These are phyloP conservation scores for Sphaerophoria rueppellii DNA, from an alignment of 2,888 invertebrate species.

Conservation along the genomic window DNA sequence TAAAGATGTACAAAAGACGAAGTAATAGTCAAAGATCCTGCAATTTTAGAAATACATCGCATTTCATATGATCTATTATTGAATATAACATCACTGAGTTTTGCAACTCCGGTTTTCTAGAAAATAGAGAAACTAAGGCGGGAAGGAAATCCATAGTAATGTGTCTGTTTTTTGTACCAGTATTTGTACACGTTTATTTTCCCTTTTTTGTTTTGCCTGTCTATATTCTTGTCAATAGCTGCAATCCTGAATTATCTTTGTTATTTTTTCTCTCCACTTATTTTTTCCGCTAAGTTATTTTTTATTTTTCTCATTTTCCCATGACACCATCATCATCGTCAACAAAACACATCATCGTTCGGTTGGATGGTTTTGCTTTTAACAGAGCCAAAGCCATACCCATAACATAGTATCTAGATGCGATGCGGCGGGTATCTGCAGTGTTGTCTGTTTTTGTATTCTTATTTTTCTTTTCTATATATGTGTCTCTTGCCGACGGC, in stretches of 20 bases:
- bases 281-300: slow-evolving; percentile 30
- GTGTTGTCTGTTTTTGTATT: background rate
- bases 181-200: background rate
- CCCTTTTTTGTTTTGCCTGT: slow-evolving; percentile 34
- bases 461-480: background rate
- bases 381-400: background rate
- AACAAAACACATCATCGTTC: slow-evolving; percentile 55
- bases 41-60: no score
- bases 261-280: slow-evolving; percentile 40
- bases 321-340: slow-evolving; percentile 55
- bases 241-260: slow-evolving; percentile 64
- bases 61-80: no score
- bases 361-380: slow-evolving; percentile 27
- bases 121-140: slow-evolving; percentile 35
- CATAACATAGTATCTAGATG: slow-evolving; percentile 19
- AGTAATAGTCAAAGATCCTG: no score
- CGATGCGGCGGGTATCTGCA: slow-evolving; percentile 52
- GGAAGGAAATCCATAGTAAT: slow-evolving; percentile 23
- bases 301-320: slow-evolving; percentile 45
- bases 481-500: background rate
- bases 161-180: slow-evolving; percentile 28
- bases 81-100: slow-evolving; percentile 2
- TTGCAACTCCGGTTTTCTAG: background rate
- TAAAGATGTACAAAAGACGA: no score
- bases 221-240: slow-evolving; percentile 60